Conservation (phyloP, 2,113 vertebrate genomes). For the Dermatemys mawii region DNA sequence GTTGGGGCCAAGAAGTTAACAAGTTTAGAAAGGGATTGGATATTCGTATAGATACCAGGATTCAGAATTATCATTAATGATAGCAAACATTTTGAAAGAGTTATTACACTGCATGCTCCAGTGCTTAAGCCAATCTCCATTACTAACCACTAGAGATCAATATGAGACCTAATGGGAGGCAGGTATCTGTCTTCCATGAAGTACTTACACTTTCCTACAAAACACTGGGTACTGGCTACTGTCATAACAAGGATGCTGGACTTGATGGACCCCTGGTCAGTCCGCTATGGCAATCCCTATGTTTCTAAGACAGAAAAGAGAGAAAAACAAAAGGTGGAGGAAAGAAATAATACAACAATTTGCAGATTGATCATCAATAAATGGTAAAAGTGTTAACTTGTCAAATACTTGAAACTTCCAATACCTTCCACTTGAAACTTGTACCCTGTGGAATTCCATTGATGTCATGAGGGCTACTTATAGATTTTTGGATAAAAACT, state of each 20-base stretch:
- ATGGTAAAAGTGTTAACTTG: not conserved
- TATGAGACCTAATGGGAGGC: not conserved
- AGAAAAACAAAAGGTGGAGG: not conserved
- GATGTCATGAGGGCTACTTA: not conserved
- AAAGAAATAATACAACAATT: not conserved
- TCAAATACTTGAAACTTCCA: too few species aligned
- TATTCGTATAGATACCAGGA: not conserved
- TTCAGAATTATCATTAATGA: not conserved
- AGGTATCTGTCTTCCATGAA: not conserved
- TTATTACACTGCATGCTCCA: not conserved
- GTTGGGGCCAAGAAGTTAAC: not conserved
- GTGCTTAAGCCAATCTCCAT: not conserved
- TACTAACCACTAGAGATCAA: not conserved
- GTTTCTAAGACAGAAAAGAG: not conserved
- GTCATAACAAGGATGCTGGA: not conserved
- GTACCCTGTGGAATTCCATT: not conserved
- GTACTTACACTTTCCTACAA: not conserved
- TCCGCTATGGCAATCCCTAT: not conserved
- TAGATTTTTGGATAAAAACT: not conserved
- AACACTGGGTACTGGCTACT: not conserved
- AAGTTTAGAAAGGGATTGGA: not conserved
- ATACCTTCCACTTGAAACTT: not conserved
- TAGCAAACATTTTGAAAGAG: not conserved
- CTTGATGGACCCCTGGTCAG: not conserved
- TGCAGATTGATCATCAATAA: not conserved